Percentiles rank a stretch among this genome's conserved stretches.
These are phyloP conservation scores for Micrastur ruficollis DNA, from an alignment of 2,797 vertebrate species.

Conservation along the genomic window DNA sequence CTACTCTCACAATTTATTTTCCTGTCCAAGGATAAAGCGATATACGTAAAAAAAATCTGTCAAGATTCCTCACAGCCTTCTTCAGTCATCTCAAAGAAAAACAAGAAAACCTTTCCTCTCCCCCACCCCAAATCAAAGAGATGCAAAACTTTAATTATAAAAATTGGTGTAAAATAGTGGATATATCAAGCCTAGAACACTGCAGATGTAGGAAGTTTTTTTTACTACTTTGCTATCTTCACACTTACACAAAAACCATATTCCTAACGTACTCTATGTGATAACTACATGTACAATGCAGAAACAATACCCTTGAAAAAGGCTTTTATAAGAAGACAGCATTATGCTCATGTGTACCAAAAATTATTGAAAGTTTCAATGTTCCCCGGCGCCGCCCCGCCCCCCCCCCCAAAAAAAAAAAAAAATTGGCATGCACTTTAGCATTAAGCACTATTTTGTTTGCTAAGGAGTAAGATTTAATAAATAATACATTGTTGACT, in stretches of 20 bases:
- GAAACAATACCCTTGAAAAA: background rate
- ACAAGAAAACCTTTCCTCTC: background rate
- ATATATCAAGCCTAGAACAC: background rate
- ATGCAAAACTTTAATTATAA: background rate
- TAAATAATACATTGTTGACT: constrained; percentile 34
- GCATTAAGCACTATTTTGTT: background rate
- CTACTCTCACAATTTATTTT: background rate
- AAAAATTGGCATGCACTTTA: background rate
- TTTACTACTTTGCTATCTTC: background rate
- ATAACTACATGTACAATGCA: background rate
- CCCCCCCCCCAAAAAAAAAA: accelerated
- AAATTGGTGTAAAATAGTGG: background rate
- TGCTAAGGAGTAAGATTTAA: background rate
- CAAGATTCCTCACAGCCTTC: background rate
- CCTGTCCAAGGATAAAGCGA: background rate
- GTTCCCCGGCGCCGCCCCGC: background rate
- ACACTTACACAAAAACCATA: background rate
- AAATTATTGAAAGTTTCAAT: background rate
- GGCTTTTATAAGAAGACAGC: background rate
- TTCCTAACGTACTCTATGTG: background rate
- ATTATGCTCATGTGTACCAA: background rate
- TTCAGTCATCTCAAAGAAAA: background rate
- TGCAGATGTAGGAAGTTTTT: background rate
- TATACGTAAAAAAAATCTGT: background rate
- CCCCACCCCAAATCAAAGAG: background rate